A percentile compares a stretch with the other conserved stretches of the same genome.
phyloP scores from a whole-genome alignment of 2,888 invertebrate species.

The Leptothorax acervorum region DNA sequence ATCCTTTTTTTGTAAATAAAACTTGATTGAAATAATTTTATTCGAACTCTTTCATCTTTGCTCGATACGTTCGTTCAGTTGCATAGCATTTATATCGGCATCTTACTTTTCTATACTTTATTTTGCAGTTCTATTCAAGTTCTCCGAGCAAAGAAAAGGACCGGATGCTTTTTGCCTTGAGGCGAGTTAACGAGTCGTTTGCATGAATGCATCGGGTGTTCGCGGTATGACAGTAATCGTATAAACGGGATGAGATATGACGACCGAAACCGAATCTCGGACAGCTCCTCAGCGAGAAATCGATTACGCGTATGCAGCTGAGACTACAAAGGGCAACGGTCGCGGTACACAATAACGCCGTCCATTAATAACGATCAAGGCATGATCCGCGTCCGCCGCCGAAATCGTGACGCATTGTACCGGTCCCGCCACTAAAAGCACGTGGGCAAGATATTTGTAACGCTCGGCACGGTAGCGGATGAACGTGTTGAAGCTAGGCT shows the following conservation, averaged over 20 bases:
- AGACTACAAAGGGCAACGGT: slow-evolving; percentile 56
- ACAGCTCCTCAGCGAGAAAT: slow-evolving; percentile 53
- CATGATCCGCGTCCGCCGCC: slow-evolving; percentile 66
- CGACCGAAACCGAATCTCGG: slow-evolving; percentile 54
- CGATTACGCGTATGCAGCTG: slow-evolving; percentile 41
- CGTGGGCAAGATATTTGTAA: slow-evolving; percentile 54
- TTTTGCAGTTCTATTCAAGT: not conserved
- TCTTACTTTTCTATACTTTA: not conserved
- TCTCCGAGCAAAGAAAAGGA: slow-evolving; percentile 7
- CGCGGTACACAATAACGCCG: slow-evolving; percentile 58
- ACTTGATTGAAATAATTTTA: not conserved
- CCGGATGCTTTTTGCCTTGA: slow-evolving; percentile 9
- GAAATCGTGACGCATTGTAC: slow-evolving; percentile 71
- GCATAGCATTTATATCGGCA: not conserved
- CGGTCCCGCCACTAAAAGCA: slow-evolving; percentile 51
- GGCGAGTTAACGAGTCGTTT: slow-evolving; percentile 45
- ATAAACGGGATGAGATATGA: slow-evolving; percentile 49
- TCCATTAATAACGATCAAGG: slow-evolving; percentile 75
- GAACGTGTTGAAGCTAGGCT: slow-evolving; percentile 30
- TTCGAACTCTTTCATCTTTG: not conserved
- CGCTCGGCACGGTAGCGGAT: slow-evolving; percentile 53
- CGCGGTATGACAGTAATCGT: slow-evolving; percentile 43
- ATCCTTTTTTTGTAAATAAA: not conserved
- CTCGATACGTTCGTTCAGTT: not conserved
- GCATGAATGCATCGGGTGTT: slow-evolving; percentile 48